Base-by-base conservation (phyloP, 2,888 invertebrate species). In the Heliconius ismenius region DNA sequence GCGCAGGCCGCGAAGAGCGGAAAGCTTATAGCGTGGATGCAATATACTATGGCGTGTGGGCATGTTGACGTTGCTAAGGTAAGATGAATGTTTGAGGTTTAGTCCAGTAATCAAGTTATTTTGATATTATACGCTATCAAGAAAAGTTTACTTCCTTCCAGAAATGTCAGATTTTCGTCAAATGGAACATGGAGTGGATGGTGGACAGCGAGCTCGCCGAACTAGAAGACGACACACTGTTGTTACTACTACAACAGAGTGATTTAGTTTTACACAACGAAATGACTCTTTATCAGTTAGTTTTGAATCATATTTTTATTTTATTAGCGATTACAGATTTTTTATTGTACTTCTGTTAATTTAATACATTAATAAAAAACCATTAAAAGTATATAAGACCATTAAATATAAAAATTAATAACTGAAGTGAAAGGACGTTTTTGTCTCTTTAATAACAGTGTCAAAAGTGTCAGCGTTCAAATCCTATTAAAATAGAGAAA, bases 261-360 rank as follows among this genome's bases (percentile, higher is more conserved):
- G 98, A 98, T 90, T 92, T 99, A 18, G 98, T 98, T 63, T 95
- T 99, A 78, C 96, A 96, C 85, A 98, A 98, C 90, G 99, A 99
- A 95, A 97, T 97, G 95, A 96, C 96, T 68, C 92, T 98, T 13
- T 98, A 97, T 88, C 92, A 94, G 95, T 96, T 81, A 86, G 89
- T 86, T 28, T 3, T 32, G 13, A 65, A 24, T 13, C 13, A 26
- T 75, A 18, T 18, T 36, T 15, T 13, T 13, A 9, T 49, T 64
- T 24, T 10, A 32, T 18, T 15, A 3, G 7, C 18, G 21, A 49
- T 49, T 6, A 18, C 43, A 43, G 18, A 2, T 43, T 18, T 18
- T 43, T 43, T 43, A 15, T 7, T 43, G 18, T 15, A 18, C 43
- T 6, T 43, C 2, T 49, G 49, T 39, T 11, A 11, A 11, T 11